Evolutionary conservation across 1,140 invertebrate genomes (phyloP), one percentile per base, ranked within the genome.

Genomic region (Oscheius sp.): DNA sequence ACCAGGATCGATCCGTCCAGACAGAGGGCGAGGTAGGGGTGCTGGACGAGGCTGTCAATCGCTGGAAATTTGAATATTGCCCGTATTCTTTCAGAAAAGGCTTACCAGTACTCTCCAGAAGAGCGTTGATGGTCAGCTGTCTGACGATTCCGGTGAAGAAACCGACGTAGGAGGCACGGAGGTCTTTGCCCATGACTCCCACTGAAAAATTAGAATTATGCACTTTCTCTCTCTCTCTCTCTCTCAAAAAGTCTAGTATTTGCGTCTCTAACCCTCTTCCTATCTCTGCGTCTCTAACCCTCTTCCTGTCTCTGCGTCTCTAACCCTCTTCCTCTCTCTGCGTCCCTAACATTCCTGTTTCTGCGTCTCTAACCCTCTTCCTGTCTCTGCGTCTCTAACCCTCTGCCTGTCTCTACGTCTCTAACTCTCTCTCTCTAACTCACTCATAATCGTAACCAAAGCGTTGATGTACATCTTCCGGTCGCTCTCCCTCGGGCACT

Each of bases 1-100:
- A 77, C 55, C 10, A 77, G 31, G 34, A 77, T 74, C 13, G 45
- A 61, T 10, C 68, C 68, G 32, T 77, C 76, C 32, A 77, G 36
- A 26, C 65, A 69, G 7, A 62, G 31, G 3, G 31, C 2, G 10
- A 49, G 46, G 2, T 10, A 4, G 49, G 4, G 28, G 49, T 7
- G 7, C 7, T 55, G 7, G 49, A 7, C 23, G 15, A 55, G 23
- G 7, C 15, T 7, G 15, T 55, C 49, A 15, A 26, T 15, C 7
- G 49, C 15, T 7, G 49, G 7, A 26, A 55, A n/a, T n/a, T n/a
- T n/a, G n/a, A n/a, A n/a, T n/a, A n/a, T n/a, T n/a, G n/a, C n/a
- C n/a, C n/a, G n/a, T n/a, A 15, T 23, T 45, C 15, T 18, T 45
- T 18, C 18, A 45, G 23, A 45, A 45, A 45, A 23, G 23, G 26